Base-by-base conservation (phyloP, 2,113 vertebrate species). In the Carassius carassius region DNA sequence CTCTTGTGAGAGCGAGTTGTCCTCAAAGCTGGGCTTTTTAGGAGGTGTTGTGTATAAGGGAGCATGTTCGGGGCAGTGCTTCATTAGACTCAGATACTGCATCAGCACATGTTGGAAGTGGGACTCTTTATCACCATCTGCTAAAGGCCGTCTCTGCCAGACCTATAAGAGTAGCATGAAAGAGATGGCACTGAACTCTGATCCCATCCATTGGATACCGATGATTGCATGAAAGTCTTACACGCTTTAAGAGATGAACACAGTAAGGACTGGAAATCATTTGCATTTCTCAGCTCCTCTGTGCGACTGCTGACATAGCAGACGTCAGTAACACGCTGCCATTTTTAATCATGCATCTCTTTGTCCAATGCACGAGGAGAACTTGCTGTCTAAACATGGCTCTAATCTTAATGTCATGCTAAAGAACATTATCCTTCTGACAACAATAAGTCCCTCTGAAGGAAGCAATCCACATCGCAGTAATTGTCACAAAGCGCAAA, bases 1-100 rank as follows among this genome's bases (percentile, higher is more conserved):
- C 85, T 92, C 87, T 89, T 87, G 90, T 32, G 16, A 76, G 73
- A 41, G 32, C 13, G 25, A 63, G 8, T 54, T 12, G 14, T 54
- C 44, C 58, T 32, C 44, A 0, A 3, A 29, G 7, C 69, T 65
- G 35, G 23, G n/a, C 63, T 29, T 58, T 60, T 72, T 12, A 16
- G 32, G 63, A 70, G n/a, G 63, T 72, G 63, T 75, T 51, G 69
- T 81, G 69, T 76, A 62, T 19, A 86, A 35, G 44, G 32, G 80
- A 51, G 78, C 78, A 75, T 41, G 69, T 51, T 75, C 23, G 0
- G 78, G 76, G 56, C 29, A 74, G 25, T n/a, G 29, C 47, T 82
- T 82, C 81, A 82, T 82, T 82, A 82, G 41, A 41, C 67, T 41
- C 32, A 25, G 21, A 56, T 49, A 56, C 47, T 70, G 11, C 51